Conservation (phyloP, 1,140 invertebrate species). For the Penaeus indicus region DNA sequence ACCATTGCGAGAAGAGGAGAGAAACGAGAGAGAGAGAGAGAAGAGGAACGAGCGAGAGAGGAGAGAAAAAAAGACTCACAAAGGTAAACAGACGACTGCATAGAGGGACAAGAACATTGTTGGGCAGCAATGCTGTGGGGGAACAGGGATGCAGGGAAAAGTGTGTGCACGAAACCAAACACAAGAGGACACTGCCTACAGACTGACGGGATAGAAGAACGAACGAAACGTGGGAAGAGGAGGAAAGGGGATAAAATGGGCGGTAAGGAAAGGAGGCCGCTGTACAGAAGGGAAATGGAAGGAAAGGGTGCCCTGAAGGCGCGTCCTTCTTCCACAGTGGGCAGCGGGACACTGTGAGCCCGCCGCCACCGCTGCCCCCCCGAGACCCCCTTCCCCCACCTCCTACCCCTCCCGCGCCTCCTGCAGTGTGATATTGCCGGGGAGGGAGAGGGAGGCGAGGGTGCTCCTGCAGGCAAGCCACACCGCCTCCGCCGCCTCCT, state of each 20-base stretch:
- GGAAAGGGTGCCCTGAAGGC: slow-evolving; percentile 27
- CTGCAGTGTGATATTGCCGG: slow-evolving; percentile 2
- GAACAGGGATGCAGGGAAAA: no score
- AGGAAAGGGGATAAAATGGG: not conserved
- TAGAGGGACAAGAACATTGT: no score
- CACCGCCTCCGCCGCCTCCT: not conserved
- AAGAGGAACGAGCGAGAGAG: not conserved
- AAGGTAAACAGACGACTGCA: no score
- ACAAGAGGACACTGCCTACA: no score
- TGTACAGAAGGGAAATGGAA: not conserved
- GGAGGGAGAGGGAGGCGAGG: no score
- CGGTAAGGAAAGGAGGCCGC: not conserved
- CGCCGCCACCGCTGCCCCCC: slow-evolving; percentile 11
- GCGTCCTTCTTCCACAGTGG: slow-evolving; percentile 52
- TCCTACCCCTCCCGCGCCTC: not conserved
- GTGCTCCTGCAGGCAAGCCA: no score
- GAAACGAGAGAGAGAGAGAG: not conserved
- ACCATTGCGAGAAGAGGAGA: not conserved
- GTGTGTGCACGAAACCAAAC: no score
- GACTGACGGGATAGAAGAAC: not conserved
- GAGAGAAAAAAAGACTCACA: not conserved
- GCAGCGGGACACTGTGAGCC: slow-evolving; percentile 53
- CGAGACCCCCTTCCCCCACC: slow-evolving; percentile 19
- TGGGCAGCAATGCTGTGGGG: no score
- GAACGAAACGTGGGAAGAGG: not conserved